Evolutionary conservation across 2,888 invertebrate genomes (phyloP).

Genomic region (Conchocele bisecta): DNA sequence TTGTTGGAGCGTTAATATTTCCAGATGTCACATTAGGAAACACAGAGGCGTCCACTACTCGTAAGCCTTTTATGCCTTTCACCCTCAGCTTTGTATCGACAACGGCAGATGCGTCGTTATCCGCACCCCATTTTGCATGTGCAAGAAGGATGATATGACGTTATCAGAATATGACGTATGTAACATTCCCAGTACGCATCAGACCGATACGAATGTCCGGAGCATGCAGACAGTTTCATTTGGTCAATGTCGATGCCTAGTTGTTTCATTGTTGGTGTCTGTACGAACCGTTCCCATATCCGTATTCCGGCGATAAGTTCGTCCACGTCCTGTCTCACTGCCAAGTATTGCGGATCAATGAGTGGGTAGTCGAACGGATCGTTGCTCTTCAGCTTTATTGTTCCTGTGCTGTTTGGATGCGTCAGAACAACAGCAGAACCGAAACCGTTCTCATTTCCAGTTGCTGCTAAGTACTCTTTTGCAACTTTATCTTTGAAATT

Average conservation of each 20-base stretch:
- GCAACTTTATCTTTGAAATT: background rate
- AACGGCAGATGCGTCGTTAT: conserved; percentile 3
- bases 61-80: too few species aligned
- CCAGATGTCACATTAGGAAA: too few species aligned
- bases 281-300: conserved; percentile 25
- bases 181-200: conserved; percentile 52
- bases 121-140: conserved; percentile 46
- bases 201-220: conserved; percentile 17
- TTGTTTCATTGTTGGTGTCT: conserved; percentile 34
- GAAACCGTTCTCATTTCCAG: conserved; percentile 70
- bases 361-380: conserved; percentile 91
- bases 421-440: conserved; percentile 13
- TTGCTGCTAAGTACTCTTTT: background rate
- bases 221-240: conserved; percentile 17
- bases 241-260: conserved; percentile 21
- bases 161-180: conserved; percentile 26
- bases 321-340: conserved; percentile 74
- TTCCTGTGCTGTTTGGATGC: conserved; percentile 89
- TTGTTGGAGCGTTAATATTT: too few species aligned
- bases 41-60: too few species aligned
- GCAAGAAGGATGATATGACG: conserved; percentile 30
- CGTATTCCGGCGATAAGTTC: conserved; percentile 29
- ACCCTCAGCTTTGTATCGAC: too few species aligned
- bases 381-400: conserved; percentile 88
- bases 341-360: conserved; percentile 95